phyloP scores from a whole-genome alignment of 2,797 vertebrate genomes.

The Nasua narica region DNA sequence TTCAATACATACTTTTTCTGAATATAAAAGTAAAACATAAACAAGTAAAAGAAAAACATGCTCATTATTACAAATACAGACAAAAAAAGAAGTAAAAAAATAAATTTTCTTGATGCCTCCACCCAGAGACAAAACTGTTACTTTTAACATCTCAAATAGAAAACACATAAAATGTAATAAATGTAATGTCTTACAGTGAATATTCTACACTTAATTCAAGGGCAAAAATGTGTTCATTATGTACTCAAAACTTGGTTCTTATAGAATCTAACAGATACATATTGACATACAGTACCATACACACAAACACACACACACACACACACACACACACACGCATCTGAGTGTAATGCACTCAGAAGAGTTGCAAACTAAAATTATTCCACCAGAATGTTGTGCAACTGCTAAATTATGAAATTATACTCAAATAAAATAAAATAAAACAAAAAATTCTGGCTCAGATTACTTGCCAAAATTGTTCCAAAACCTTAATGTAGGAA shows the following conservation, averaged over 20 bases:
- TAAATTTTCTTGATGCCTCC: not conserved
- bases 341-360: not conserved
- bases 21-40: constrained; percentile 11
- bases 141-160: constrained; percentile 32
- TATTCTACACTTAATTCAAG: constrained; percentile 34
- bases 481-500: not conserved
- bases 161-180: constrained; percentile 27
- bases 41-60: not conserved
- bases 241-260: not conserved
- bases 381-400: not conserved
- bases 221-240: constrained; percentile 17
- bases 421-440: not conserved
- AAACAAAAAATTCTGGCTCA: not conserved
- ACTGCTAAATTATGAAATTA: constrained; percentile 52
- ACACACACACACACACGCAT: not conserved
- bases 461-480: constrained; percentile 26
- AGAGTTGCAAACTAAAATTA: constrained; percentile 44
- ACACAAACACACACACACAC: not conserved
- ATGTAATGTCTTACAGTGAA: not conserved
- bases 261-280: constrained; percentile 49
- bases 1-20: not conserved
- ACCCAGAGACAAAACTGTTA: constrained; percentile 21
- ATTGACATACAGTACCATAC: constrained; percentile 18
- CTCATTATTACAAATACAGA: not conserved
- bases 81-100: not conserved